Base-by-base conservation (phyloP, 2,113 vertebrate species). In the Charina bottae region DNA sequence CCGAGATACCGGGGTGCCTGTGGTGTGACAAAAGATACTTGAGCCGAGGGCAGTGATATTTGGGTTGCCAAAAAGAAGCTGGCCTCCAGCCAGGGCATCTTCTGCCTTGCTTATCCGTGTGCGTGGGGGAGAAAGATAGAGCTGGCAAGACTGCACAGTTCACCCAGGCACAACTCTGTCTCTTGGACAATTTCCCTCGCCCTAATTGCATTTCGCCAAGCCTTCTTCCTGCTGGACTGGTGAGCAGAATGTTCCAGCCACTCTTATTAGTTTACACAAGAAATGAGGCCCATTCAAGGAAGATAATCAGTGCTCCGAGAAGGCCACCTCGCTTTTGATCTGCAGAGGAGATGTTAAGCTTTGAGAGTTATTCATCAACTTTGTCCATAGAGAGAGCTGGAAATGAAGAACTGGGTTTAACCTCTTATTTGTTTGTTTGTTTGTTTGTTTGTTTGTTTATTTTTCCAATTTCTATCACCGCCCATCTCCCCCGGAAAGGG, bases 261-360 rank as follows among this genome's bases (percentile, higher is more conserved):
- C 90, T 87, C 89, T 96, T 94, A 95, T 96, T 96, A 96, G 96
- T 97, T 97, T 96, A 96, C 92, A 93, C 95, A 96, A 95, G 95
- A 96, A 96, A 96, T 96, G 94, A 95, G 96, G 91, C 91, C 93
- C 93, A 96, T 96, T 96, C 96, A 95, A 95, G 92, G 46, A 93
- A 78, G 91, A 96, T 97, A 95, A 97, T 96, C 95, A 96, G 91
- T 83, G 83, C 90, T 95, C 0, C 19, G 87, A 95, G 96, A 95
- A 95, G 95, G 94, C 96, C 94, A 96, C 93, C 94, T 95, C 93
- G 94, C 94, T 95, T 2, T 0, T 94, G 94, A 92, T 94, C 93
- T 78, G 59, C 94, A 93, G 93, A 97, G 93, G 95, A 91, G 94
- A 92, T 92, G 93, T 89, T 94, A 95, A 92, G 91, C 89, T 95